phyloP scores from a whole-genome alignment of 1,140 invertebrate species.

The Drusus annulatus region DNA sequence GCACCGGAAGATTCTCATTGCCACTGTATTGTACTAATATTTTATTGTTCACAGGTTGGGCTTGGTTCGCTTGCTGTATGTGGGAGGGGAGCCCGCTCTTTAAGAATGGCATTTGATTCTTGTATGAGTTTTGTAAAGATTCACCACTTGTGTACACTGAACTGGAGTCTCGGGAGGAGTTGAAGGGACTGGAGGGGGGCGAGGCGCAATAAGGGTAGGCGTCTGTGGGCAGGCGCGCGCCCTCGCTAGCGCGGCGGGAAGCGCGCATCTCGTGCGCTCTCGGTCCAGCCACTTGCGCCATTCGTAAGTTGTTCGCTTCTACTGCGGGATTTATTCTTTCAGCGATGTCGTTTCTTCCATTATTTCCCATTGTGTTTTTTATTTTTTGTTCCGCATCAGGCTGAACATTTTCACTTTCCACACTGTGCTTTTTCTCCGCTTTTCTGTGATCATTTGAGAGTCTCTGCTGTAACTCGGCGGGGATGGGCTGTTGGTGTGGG shows the following conservation, averaged over 20 bases:
- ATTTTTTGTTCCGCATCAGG: conserved; percentile 14
- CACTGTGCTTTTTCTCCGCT: conserved; percentile 22
- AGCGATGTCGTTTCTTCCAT: not conserved
- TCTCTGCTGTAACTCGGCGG: conserved; percentile 47
- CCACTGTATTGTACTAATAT: conserved; percentile 46
- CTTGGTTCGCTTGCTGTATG: conserved; percentile 30
- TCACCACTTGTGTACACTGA: conserved; percentile 52
- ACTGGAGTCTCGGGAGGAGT: conserved; percentile 52
- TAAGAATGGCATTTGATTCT: conserved; percentile 47
- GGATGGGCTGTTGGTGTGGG: conserved; percentile 45
- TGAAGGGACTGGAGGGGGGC: conserved; percentile 54
- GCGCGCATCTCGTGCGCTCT: conserved; percentile 60
- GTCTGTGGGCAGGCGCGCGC: conserved; percentile 60
- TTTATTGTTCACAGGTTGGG: conserved; percentile 37
- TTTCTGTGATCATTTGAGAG: conserved; percentile 47
- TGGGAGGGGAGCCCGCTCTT: conserved; percentile 46
- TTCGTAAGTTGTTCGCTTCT: conserved; percentile 13
- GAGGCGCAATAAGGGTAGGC: conserved; percentile 49
- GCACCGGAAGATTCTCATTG: conserved; percentile 51
- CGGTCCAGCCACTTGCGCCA: conserved; percentile 70
- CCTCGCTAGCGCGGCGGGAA: conserved; percentile 70
- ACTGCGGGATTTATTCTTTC: conserved; percentile 20
- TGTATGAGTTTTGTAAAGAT: conserved; percentile 50
- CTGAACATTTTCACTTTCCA: conserved; percentile 8
- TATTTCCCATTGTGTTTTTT: not conserved